These are phyloP conservation scores for Cephus sareptanus DNA, from an alignment of 2,888 invertebrate genomes.

Conservation along the genomic window DNA sequence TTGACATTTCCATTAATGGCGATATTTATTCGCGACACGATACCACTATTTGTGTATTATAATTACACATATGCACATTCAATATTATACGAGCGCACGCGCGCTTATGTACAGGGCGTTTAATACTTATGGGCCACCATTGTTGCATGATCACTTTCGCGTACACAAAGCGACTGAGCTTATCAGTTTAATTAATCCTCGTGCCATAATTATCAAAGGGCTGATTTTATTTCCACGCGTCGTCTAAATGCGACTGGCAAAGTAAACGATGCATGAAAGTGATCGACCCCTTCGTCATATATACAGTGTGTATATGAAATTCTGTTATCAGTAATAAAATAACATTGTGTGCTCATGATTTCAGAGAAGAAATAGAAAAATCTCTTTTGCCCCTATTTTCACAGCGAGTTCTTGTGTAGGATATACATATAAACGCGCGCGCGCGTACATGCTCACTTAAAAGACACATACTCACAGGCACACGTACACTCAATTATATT, in stretches of 20 bases:
- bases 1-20: background rate
- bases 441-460: background rate
- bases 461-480: background rate
- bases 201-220: background rate
- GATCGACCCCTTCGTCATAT: background rate
- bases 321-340: background rate
- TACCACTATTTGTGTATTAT: background rate
- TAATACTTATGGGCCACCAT: background rate
- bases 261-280: background rate
- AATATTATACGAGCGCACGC: background rate
- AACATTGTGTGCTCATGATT: background rate
- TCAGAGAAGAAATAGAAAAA: background rate
- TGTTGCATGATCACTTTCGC: background rate
- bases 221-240: background rate
- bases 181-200: background rate
- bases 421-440: background rate
- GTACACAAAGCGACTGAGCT: background rate
- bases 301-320: background rate
- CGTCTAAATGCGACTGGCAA: background rate
- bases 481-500: conserved; percentile 5
- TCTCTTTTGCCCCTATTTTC: background rate
- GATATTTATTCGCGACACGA: background rate
- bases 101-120: background rate
- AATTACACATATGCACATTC: background rate
- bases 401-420: background rate